Base-by-base conservation (phyloP, 2,888 invertebrate genomes). In the Ormyrus thymus region DNA sequence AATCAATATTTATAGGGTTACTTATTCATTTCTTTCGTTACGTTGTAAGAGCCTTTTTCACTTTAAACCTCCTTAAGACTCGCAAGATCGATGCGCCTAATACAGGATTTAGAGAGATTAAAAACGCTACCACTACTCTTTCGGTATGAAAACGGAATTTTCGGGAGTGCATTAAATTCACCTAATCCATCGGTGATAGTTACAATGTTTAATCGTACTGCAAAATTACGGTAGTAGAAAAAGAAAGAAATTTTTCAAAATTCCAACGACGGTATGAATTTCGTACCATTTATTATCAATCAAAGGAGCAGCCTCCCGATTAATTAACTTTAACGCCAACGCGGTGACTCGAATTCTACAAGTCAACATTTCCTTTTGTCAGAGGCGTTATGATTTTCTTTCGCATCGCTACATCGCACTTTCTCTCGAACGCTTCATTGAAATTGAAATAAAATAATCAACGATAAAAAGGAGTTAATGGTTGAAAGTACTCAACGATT, bases 1-100 rank as follows among this genome's bases (percentile, higher is more conserved):
- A 87, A 86, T 86, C 86, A 86, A 87, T 89, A 89, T 89, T 88
- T 89, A 89, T 89, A 89, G 84, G 86, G 86, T 85, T 87, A 87
- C 84, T 87, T 88, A 86, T 75, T 81, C 68, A 71, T 79, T 81
- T 75, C 59, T 72, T 74, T 68, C 59, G 64, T 76, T 70, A 73
- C 72, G 61, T 73, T 69, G 55, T 80, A 79, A 81, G 78, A 76
- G 77, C 69, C 78, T 80, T 80, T 74, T 76, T 64, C 58, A 73
- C 66, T 64, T 78, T 46, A 76, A 29, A 78, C 69, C 69, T 78
- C n/a, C 48, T 77, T 77, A 77, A 76, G 75, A 79, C 77, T 81
- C 79, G 76, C 79, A 81, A 81, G 79, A 81, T 81, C 79, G 79
- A 81, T 81, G 81, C 77, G 81, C 81, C 76, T 79, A 79, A 64